Evolutionary conservation across 2,888 invertebrate species (phyloP), one percentile per base, ranked within the genome.

Genomic region (Lepidocyrtinus sp.): DNA sequence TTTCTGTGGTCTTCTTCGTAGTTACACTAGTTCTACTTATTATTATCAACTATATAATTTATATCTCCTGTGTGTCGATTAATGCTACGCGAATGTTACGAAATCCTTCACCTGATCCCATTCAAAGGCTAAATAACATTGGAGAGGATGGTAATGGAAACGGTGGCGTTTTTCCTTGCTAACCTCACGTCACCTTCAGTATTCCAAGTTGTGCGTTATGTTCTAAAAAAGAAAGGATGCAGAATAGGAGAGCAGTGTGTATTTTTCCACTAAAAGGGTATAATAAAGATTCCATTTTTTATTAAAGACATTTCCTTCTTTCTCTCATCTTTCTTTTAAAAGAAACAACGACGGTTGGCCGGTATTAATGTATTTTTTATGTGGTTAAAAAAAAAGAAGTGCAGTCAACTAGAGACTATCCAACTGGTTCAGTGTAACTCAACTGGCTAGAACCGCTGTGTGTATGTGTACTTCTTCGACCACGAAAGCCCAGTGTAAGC

Each of bases 261-360:
- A 5, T 36, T 36, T 12, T 36, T 7, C 36, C 12, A 12, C 36
- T 55, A 55, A 55, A 55, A 55, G 17, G n/a, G 9, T 55, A 17
- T n/a, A 7, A 55, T 55, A 55, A 55, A 55, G 55, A 55, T 55
- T 55, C 55, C 55, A 55, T 55, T 55, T 55, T 55, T 55, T 55
- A 55, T 55, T 55, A 55, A 55, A 55, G n/a, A 55, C 55, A 15
- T 55, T 55, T 55, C 17, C 17, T n/a, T 55, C 55, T n/a, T n/a
- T n/a, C 55, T 55, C 55, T 55, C 55, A 55, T 15, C 15, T 55
- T 55, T n/a, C 2, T 55, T 7, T 15, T 3, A n/a, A 55, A 55
- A 15, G 55, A 7, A 9, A n/a, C 55, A 55, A n/a, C 15, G 55
- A 55, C 15, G 17, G 17, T 55, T 15, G 9, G n/a, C 55, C 55